Evolutionary conservation across 2,113 vertebrate species (phyloP).

Genomic region (Scalopus aquaticus): DNA sequence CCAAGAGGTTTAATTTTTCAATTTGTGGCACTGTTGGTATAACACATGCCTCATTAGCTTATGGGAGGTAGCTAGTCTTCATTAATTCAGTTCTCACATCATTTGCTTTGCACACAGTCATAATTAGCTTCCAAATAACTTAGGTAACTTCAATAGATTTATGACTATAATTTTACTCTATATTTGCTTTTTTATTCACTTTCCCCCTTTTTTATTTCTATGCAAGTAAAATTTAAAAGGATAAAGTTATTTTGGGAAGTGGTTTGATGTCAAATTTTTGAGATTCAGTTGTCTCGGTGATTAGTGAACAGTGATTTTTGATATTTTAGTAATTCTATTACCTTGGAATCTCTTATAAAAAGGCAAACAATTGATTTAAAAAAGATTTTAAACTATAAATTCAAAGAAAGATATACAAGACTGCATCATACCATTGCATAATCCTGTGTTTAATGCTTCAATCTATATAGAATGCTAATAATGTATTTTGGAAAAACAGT

Average conservation of each 20-base stretch:
- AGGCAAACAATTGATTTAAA: neutral
- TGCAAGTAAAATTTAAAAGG: constrained; percentile 71
- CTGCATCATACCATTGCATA: neutral
- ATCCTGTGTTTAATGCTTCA: neutral
- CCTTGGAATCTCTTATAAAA: neutral
- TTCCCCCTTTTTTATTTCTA: constrained; percentile 53
- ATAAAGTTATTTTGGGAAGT: constrained; percentile 30
- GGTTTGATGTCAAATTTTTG: constrained; percentile 38
- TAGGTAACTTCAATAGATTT: constrained; percentile 86
- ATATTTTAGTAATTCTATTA: constrained; percentile 41
- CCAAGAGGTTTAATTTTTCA: constrained; percentile 84
- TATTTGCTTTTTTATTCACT: constrained; percentile 57
- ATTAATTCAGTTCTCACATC: constrained; percentile 89
- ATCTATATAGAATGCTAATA: neutral
- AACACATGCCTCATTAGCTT: constrained; percentile 87
- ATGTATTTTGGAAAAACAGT: neutral
- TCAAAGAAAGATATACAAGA: neutral
- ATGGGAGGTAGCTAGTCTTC: constrained; percentile 84
- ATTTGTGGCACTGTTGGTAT: constrained; percentile 81
- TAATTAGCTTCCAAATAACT: constrained; percentile 89
- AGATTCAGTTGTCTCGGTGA: constrained; percentile 12
- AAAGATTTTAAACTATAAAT: neutral
- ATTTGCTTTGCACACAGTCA: constrained; percentile 88
- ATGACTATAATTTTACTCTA: constrained; percentile 79
- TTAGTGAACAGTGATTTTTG: constrained; percentile 46